Conservation (phyloP, 2,797 vertebrate species). For the Sphaeramia orbicularis region DNA sequence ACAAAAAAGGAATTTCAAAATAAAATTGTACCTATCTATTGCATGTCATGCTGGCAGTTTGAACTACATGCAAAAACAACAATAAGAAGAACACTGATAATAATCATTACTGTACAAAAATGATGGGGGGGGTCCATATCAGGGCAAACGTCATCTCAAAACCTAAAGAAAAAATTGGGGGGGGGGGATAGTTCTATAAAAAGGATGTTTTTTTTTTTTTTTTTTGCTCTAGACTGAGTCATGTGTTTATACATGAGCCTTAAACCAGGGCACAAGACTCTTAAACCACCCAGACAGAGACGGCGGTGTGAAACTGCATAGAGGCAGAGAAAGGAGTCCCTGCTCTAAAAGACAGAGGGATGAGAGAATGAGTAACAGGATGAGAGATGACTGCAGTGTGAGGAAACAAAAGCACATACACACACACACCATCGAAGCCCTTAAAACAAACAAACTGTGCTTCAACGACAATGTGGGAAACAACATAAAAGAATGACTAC, state of each 20-base stretch:
- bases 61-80: slow-evolving; percentile 90
- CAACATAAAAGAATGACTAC: slow-evolving; percentile 64
- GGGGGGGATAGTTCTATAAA: slow-evolving; percentile 46
- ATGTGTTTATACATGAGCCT: slow-evolving; percentile 65
- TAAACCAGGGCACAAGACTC: slow-evolving; percentile 58
- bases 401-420: slow-evolving; percentile 15
- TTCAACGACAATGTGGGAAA: slow-evolving; percentile 54
- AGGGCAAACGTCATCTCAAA: slow-evolving; percentile 47
- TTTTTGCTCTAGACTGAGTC: slow-evolving; percentile 52
- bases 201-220: slow-evolving; percentile 27
- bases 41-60: slow-evolving; percentile 90
- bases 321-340: slow-evolving; percentile 42
- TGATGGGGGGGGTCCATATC: slow-evolving; percentile 20
- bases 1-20: slow-evolving; percentile 82
- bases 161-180: slow-evolving; percentile 38
- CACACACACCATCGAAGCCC: slow-evolving; percentile 58
- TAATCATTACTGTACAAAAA: slow-evolving; percentile 79
- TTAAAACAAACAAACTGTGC: slow-evolving; percentile 68
- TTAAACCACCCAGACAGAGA: slow-evolving; percentile 43
- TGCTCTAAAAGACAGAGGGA: slow-evolving; percentile 32
- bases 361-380: slow-evolving; percentile 8
- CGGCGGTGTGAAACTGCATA: slow-evolving; percentile 49
- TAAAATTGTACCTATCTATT: slow-evolving; percentile 91
- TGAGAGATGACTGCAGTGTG: slow-evolving; percentile 24
- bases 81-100: slow-evolving; percentile 79